A percentile compares a stretch with the other conserved stretches of the same genome.
These are phyloP conservation scores for Pararge aegeria DNA, from an alignment of 1,140 invertebrate genomes.

Conservation along the genomic window DNA sequence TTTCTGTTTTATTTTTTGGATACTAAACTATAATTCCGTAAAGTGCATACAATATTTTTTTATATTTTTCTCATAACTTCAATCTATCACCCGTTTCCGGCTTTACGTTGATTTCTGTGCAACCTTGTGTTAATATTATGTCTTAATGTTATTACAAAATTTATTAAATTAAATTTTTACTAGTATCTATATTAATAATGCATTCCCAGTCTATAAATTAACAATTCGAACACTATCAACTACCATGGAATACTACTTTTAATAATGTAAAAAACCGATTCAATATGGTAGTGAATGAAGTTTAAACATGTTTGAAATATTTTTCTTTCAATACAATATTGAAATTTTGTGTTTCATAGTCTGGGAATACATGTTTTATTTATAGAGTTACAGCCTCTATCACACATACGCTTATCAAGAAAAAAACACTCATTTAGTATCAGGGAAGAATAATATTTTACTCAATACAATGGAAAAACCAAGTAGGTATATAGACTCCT, in stretches of 20 bases:
- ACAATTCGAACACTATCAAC: not conserved
- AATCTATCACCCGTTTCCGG: too few species aligned
- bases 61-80: too few species aligned
- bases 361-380: slow-evolving; percentile 10
- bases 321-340: not conserved
- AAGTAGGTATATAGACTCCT: not conserved
- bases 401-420: slow-evolving; percentile 52
- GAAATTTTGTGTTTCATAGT: not conserved
- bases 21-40: too few species aligned
- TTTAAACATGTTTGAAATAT: not conserved
- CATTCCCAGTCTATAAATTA: slow-evolving; percentile 15
- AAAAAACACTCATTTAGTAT: slow-evolving; percentile 37
- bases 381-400: slow-evolving; percentile 48
- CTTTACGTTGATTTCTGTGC: too few species aligned
- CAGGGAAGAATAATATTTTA: slow-evolving; percentile 19
- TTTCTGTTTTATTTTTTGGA: too few species aligned
- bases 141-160: slow-evolving; percentile 7
- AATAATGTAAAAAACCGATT: too few species aligned
- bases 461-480: not conserved
- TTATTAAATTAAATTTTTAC: slow-evolving; percentile 3
- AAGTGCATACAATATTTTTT: too few species aligned
- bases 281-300: too few species aligned
- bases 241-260: not conserved
- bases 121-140: not conserved
- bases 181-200: not conserved